Evolutionary conservation across 2,113 vertebrate species (phyloP).

Genomic region (Hassar affinis): DNA sequence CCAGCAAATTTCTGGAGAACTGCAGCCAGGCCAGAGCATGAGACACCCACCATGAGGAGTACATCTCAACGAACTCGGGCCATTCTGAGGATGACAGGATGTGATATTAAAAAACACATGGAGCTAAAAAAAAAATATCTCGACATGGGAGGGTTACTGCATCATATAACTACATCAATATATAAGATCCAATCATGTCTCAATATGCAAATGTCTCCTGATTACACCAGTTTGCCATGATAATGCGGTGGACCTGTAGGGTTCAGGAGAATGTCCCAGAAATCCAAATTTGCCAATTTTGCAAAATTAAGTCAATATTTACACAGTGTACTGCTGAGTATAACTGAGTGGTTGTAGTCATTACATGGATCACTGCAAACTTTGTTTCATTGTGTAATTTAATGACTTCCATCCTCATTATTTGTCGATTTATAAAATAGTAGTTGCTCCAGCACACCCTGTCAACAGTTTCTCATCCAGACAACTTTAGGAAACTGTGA

Average conservation of each 20-base stretch:
- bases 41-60: conserved; percentile 94
- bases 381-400: neutral
- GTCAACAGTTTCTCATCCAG: neutral
- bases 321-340: neutral
- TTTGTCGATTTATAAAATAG: neutral
- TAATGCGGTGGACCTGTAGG: neutral
- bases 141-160: neutral
- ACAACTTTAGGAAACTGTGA: neutral
- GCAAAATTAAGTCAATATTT: neutral
- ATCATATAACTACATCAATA: too few relatives aligned
- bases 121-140: neutral
- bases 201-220: neutral
- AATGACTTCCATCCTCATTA: neutral
- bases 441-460: neutral
- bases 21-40: conserved; percentile 92
- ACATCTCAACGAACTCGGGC: conserved; percentile 92
- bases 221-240: neutral
- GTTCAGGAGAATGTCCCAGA: neutral
- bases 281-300: neutral
- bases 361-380: too few relatives aligned
- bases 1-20: conserved; percentile 81
- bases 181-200: neutral
- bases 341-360: neutral
- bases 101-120: neutral
- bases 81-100: conserved; percentile 77